phyloP scores from a whole-genome alignment of 1,140 invertebrate genomes.

The Saccostrea echinata region DNA sequence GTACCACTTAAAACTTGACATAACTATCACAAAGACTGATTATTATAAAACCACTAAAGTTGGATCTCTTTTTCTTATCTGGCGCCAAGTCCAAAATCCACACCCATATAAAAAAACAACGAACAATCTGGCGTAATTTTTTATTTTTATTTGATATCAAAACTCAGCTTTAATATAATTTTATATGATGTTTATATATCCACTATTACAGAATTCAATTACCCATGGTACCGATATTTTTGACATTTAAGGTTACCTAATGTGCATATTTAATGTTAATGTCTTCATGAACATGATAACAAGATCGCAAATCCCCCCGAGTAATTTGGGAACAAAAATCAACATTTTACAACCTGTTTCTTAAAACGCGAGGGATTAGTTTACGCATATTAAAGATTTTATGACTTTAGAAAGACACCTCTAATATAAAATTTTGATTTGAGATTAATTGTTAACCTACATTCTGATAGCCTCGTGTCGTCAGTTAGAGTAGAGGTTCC shows the following conservation, averaged over 20 bases:
- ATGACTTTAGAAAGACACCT: slow-evolving; percentile 6
- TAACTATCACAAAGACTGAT: slow-evolving; percentile 30
- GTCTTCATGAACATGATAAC: neutral
- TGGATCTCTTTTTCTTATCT: neutral
- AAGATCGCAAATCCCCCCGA: neutral
- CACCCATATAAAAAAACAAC: neutral
- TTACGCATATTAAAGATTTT: slow-evolving; percentile 7
- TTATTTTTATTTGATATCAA: slow-evolving; percentile 1
- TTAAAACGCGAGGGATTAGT: slow-evolving; percentile 14
- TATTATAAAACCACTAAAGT: slow-evolving; percentile 4
- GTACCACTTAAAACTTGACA: slow-evolving; percentile 8
- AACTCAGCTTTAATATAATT: slow-evolving; percentile 13
- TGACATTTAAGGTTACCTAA: slow-evolving; percentile 12
- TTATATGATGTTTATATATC: slow-evolving; percentile 19
- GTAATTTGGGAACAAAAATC: slow-evolving; percentile 14
- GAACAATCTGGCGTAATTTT: neutral
- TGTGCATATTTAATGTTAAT: neutral
- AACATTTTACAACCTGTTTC: neutral
- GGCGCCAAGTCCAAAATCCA: slow-evolving; percentile 11
- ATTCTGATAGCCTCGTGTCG: neutral
- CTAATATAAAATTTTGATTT: neutral
- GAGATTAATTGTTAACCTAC: slow-evolving; percentile 24
- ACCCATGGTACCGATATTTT: neutral
- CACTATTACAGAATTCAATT: slow-evolving; percentile 25
- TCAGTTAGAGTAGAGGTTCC: neutral